Base-by-base conservation (phyloP, 2,888 invertebrate genomes). In the Gari tellinella region DNA sequence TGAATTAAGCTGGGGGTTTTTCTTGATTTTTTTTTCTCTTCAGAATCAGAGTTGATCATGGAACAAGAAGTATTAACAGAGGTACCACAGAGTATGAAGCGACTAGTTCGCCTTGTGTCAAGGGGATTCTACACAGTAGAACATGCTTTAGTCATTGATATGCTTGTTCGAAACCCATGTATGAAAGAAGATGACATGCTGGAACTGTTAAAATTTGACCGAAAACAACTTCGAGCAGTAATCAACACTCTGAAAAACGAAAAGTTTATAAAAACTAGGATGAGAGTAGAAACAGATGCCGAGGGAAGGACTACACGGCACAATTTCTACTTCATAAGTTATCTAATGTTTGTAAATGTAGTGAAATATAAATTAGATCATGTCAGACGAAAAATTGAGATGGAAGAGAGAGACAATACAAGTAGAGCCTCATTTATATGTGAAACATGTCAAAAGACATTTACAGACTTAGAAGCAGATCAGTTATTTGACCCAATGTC, bases 251-350 rank as follows among this genome's bases (percentile, higher is more conserved):
- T 99, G 72, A 95, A 96, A 91, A 97, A 95, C 90, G 99, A 99
- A 91, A 97, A 98, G 93, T 97, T 99, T 72, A 80, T 92, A 25
- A 91, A 91, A 77, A 77, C 81, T 15, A 94, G 97, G 85, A 93
- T 98, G 86, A 95, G 96, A 93, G 97, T 98, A 96, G 98, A 98
- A 93, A 98, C 98, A 62, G 97, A 96, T 40, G 94, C 95, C 0
- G 98, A 99, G 92, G 97, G 97, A 4, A 97, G 97, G 93, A 97
- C 97, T 38, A 97, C 97, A 88, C 96, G 97, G 93, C 97, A 98
- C 21, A 98, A 98, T 92, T 99, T 98, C 92, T 99, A 98, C 92
- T 99, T 97, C 90, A 98, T 99, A 85, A 98, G 98, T 92, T 99
- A 98, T 92, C 97, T 97, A 90, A 94, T 94, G 43, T 98, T 98